phyloP scores from a whole-genome alignment of 53 echinoderm and acorn worm genomes.

The Glandiceps talaboti region DNA sequence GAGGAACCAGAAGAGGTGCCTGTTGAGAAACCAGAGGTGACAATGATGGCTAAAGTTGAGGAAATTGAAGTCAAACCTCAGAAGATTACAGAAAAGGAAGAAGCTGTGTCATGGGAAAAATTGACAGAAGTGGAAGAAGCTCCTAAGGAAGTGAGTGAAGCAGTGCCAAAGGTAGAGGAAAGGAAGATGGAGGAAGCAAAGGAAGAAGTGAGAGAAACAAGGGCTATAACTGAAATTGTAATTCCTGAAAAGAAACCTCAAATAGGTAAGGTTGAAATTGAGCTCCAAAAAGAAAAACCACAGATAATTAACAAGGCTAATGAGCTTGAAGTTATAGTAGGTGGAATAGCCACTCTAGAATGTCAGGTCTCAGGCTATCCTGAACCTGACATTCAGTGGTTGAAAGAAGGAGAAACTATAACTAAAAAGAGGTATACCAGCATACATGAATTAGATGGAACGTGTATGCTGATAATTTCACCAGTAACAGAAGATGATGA shows the following conservation, averaged over 20 bases:
- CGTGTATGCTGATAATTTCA: constrained; percentile 57
- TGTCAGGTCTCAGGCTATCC: constrained; percentile 73
- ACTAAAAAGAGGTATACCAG: constrained; percentile 47
- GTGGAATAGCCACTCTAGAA: constrained; percentile 47
- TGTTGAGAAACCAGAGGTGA: not conserved
- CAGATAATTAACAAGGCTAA: constrained; percentile 49
- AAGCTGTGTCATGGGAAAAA: not conserved
- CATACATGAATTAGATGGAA: constrained; percentile 58
- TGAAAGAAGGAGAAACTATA: constrained; percentile 54
- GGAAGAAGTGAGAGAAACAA: not conserved
- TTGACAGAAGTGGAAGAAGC: not conserved
- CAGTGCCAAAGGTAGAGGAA: not conserved
- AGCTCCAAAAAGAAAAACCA: constrained; percentile 6
- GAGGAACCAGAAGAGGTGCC: not conserved
- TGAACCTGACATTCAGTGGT: constrained; percentile 68
- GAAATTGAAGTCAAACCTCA: not conserved
- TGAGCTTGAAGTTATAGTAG: constrained; percentile 48
- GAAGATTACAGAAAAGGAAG: not conserved
- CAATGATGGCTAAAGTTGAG: not conserved
- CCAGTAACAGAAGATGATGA: constrained; percentile 76
- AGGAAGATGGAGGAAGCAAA: not conserved
- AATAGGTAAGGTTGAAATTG: not conserved
- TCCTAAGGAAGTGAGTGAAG: not conserved
- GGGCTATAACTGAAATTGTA: not conserved
- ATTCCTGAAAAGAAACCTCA: not conserved